Evolutionary conservation across 2,888 invertebrate genomes (phyloP), one percentile per base, ranked within the genome.

Genomic region (Willowsia nigromaculata): DNA sequence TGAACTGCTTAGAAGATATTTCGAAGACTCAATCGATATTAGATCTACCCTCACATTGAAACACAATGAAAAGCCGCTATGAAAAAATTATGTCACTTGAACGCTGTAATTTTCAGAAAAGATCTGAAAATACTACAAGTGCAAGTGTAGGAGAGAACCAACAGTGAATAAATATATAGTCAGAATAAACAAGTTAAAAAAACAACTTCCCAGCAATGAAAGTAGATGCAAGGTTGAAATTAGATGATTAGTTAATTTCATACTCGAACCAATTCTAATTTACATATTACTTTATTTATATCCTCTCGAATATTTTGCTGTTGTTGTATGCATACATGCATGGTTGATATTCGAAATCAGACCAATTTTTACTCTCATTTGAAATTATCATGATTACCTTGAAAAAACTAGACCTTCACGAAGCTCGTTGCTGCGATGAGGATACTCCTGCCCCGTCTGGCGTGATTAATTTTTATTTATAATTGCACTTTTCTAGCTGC

Each of bases 311-410:
- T n/a, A n/a, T n/a, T n/a, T n/a, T n/a, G 22, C 11, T 27, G 11
- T 11, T 27, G 7, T 25, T 59, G 9, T 27, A 59, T 59, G 2
- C 22, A 43, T 25, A 71, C 47, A 74, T 74, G 47, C 47, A 47
- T 74, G 74, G 68, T 22, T 74, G 74, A 25, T 37, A 27, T 84
- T 83, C 50, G 76, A 85, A 85, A 76, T 59, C 85, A 85, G 50
- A 76, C 27, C 33, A 71, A 71, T 76, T 85, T 85, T 85, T 85
- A 74, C 85, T 85, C 74, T 85, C 85, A 85, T 76, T 85, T 71
- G 56, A 43, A 71, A 40, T 74, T 47, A 74, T 74, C 74, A 15
- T 27, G 47, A 50, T 74, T 74, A 74, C 74, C 74, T 78, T 53
- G 37, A 78, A 78, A 78, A 78, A 78, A 53, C 78, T 78, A 78